Conservation (phyloP, 2,888 invertebrate genomes). For the Standfussiana lucernea region DNA sequence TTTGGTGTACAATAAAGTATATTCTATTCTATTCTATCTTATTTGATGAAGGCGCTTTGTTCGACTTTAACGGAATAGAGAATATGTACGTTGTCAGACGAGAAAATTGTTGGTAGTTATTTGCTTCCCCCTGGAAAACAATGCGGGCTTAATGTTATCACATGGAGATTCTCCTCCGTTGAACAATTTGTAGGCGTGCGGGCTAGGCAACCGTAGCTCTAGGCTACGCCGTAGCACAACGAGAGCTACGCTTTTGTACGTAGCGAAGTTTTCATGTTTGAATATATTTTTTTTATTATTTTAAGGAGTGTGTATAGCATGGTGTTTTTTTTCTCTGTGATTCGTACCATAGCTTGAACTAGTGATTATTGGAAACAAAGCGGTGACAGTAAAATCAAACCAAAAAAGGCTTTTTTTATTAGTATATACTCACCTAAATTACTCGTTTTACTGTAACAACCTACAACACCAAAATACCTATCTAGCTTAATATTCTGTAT, state of each 20-base stretch:
- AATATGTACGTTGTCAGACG: background rate
- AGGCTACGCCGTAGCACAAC: constrained; percentile 43
- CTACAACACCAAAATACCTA: background rate
- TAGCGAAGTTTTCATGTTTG: background rate
- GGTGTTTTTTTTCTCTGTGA: background rate
- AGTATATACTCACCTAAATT: background rate
- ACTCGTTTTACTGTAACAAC: background rate
- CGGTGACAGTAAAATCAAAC: background rate
- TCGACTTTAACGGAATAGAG: background rate
- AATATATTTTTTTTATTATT: background rate
- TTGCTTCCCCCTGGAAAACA: background rate
- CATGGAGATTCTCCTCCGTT: background rate
- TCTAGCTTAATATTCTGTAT: constrained; percentile 12
- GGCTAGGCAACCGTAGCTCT: background rate
- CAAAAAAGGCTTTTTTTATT: background rate
- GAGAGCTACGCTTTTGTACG: constrained; percentile 20
- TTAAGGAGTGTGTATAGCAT: background rate
- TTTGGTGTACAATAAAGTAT: too few species aligned
- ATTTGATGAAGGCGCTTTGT: background rate
- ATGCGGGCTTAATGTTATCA: background rate
- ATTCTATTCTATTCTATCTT: too few species aligned
- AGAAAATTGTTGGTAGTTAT: background rate
- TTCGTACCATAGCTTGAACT: background rate
- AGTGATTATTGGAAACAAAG: background rate
- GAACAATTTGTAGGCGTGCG: background rate